Conservation (phyloP, 1,140 invertebrate species). For the Andrena cerasifolii region DNA sequence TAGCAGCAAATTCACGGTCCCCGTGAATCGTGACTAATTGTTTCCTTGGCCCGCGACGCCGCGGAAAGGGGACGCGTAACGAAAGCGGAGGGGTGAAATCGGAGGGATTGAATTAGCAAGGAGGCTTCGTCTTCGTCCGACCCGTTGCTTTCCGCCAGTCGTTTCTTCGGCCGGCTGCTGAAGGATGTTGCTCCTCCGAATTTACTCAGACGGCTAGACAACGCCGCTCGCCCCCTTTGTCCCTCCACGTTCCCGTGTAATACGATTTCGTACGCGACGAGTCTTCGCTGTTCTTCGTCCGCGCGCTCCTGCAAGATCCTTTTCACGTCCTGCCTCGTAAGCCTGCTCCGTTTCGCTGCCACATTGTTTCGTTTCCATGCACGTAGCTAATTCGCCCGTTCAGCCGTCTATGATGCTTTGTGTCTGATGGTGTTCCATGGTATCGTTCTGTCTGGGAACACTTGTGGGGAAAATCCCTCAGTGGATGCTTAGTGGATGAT, state of each 20-base stretch:
- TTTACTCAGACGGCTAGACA: not conserved
- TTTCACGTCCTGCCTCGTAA: not conserved
- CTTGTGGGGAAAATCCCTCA: no score
- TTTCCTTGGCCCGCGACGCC: slow-evolving; percentile 5
- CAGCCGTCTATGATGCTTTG: slow-evolving; percentile 1
- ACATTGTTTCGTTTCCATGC: slow-evolving; percentile 6
- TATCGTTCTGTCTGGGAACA: slow-evolving; percentile 6
- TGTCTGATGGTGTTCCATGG: not conserved
- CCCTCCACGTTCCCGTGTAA: slow-evolving; percentile 8
- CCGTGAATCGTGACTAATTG: slow-evolving; percentile 39
- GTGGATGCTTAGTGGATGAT: no score
- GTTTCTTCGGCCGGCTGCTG: not conserved
- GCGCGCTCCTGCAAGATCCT: not conserved
- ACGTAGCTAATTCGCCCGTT: slow-evolving; percentile 16
- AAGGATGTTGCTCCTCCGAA: slow-evolving; percentile 1
- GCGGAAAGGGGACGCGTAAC: not conserved
- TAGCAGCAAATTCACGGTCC: slow-evolving; percentile 13
- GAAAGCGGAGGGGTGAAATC: not conserved
- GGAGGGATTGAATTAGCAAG: slow-evolving; percentile 50
- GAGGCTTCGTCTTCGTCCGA: not conserved
- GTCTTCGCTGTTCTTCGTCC: not conserved
- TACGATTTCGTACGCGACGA: slow-evolving; percentile 16
- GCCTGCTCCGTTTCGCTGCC: not conserved
- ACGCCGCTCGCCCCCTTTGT: slow-evolving; percentile 3
- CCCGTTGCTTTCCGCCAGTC: not conserved